A percentile compares a stretch with the other conserved stretches of the same genome.
phyloP scores from a whole-genome alignment of 2,113 vertebrate genomes.

The Syngnathus floridae region DNA sequence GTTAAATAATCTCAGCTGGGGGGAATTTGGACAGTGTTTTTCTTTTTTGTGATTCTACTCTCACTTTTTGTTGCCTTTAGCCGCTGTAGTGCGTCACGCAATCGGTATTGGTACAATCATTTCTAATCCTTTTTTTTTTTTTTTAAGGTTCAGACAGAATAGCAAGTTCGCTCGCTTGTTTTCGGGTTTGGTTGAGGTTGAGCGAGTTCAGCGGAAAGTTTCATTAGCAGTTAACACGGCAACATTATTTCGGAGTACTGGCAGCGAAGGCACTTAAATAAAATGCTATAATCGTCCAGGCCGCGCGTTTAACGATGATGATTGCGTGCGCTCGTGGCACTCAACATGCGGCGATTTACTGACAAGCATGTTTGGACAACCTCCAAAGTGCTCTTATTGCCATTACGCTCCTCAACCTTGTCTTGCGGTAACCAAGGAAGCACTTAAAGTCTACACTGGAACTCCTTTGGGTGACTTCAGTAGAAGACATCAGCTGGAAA shows the following conservation, averaged over 20 bases:
- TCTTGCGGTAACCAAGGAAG: slow-evolving; percentile 34
- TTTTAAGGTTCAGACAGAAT: not conserved
- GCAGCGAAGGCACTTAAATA: too few relatives aligned
- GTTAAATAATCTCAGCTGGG: not conserved
- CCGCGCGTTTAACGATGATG: not conserved
- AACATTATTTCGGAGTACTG: too few relatives aligned
- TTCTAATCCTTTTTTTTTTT: not conserved
- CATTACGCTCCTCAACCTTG: slow-evolving; percentile 16
- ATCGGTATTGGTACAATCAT: not conserved
- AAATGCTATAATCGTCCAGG: not conserved
- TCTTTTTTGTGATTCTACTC: slow-evolving; percentile 8
- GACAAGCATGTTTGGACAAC: slow-evolving; percentile 9
- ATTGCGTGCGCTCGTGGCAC: not conserved
- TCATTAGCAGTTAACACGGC: too few relatives aligned
- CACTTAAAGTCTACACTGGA: not conserved
- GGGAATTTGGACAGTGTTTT: not conserved
- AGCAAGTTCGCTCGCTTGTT: too few relatives aligned
- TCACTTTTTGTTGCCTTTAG: not conserved
- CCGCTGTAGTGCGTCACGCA: not conserved
- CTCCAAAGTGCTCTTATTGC: slow-evolving; percentile 31
- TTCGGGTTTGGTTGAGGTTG: too few relatives aligned
- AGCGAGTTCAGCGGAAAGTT: too few relatives aligned
- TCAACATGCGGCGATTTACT: not conserved
- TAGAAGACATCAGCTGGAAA: too few relatives aligned
- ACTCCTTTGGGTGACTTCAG: slow-evolving; percentile 6